Evolutionary conservation across 1,140 invertebrate species (phyloP).

Genomic region (Microplitis demolitor): DNA sequence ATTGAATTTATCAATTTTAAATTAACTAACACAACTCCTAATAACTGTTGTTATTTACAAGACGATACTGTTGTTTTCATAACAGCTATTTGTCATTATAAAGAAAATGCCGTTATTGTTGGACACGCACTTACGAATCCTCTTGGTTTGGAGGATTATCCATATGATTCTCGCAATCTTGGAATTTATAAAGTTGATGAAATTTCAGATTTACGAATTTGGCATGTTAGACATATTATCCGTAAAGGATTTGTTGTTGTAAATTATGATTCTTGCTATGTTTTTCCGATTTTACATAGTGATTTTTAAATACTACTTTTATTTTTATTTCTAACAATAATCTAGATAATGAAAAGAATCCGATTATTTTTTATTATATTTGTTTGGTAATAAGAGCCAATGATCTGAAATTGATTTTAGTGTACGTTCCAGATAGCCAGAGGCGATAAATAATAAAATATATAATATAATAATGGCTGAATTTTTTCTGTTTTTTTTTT

Average conservation of each 20-base stretch:
- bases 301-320: too few species aligned
- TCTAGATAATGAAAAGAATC: too few species aligned
- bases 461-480: too few species aligned
- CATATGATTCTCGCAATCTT: conserved; percentile 3
- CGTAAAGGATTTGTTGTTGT: conserved; percentile 16
- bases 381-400: too few species aligned
- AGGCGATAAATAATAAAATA: too few species aligned
- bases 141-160: conserved; percentile 20
- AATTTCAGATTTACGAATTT: background rate
- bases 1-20: conserved; percentile 27
- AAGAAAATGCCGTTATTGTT: conserved; percentile 23
- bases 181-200: conserved; percentile 8
- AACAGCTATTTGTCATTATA: conserved; percentile 22
- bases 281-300: conserved; percentile 18
- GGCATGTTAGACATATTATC: conserved; percentile 1
- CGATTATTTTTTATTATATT: too few species aligned
- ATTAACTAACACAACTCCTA: conserved; percentile 16
- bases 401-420: too few species aligned
- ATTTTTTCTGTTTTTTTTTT: too few species aligned
- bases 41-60: conserved; percentile 36
- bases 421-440: too few species aligned
- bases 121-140: conserved; percentile 20
- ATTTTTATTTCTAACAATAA: too few species aligned
- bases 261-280: background rate
- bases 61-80: conserved; percentile 29